Evolutionary conservation across 1,140 invertebrate genomes (phyloP), one percentile per base, ranked within the genome.

Genomic region (Triops longicaudatus): DNA sequence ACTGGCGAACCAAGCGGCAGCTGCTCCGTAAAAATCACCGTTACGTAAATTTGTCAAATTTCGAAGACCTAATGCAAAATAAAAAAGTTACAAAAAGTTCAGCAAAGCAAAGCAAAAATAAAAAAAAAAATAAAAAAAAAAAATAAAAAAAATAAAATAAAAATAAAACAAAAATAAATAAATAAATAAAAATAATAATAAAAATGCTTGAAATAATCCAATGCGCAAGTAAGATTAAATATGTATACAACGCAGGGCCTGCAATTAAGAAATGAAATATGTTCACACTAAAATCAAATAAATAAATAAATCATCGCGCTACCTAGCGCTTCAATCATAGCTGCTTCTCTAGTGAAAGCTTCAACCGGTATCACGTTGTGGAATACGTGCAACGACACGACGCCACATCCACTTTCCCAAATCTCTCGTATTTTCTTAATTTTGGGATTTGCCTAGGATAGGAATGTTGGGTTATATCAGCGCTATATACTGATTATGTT

Each of bases 341-440:
- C 88, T 1, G 95, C 95, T 84, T 99, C 97, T 78, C 96, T 86
- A 0, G 94, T 96, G 80, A 92, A 95, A 2, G 97, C 96, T 85
- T 98, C 97, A 0, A 91, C 93, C 0, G 93, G 90, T 78, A 95
- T 93, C 1, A 93, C 90, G 84, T 96, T 96, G 81, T 96, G 93
- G 83, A 96, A 98, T 72, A 96, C 87, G 80, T 97, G 93, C 0
- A 98, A 84, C 78, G 94, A 96, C 3, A 98, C 88, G 0, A 98
- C 94, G 12, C 97, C 97, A 17, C 88, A 83, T 28, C 89, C 89
- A 79, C 87, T 85, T 5, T 88, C 87, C 97, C 97, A 99, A 73
- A 99, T 93, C 78, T 94, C 89, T 11, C 95, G 81, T 77, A 98
- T 98, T 42, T 88, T 85, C 78, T 91, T 85, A 6, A 94, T 86